These are phyloP conservation scores for Gadopsis marmoratus DNA, from an alignment of 2,797 vertebrate species.

Conservation along the genomic window DNA sequence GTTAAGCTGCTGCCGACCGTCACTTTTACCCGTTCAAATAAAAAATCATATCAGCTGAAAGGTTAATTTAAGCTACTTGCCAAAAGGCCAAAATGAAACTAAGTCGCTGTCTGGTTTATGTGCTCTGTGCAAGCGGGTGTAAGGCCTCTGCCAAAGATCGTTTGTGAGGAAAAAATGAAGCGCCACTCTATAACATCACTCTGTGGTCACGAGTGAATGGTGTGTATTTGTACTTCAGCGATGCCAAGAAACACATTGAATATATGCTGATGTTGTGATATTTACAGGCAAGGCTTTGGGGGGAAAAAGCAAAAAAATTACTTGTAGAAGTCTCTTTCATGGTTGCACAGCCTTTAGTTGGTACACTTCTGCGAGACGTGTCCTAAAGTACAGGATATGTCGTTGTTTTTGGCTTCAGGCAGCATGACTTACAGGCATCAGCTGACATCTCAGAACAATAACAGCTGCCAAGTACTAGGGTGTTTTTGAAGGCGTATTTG, in stretches of 20 bases:
- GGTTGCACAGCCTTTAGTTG: conserved; percentile 1
- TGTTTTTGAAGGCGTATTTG: conserved; percentile 3
- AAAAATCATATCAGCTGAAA: not conserved
- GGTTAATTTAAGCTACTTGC: not conserved
- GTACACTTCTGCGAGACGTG: not conserved
- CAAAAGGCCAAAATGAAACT: not conserved
- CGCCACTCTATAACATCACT: not conserved
- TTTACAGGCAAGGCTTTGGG: not conserved
- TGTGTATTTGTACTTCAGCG: not conserved
- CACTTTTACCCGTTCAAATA: not conserved
- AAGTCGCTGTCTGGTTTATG: not conserved
- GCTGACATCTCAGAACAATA: conserved; percentile 28
- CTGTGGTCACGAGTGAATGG: not conserved
- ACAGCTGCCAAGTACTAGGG: conserved; percentile 13
- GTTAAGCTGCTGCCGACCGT: not conserved
- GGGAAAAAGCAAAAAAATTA: not conserved
- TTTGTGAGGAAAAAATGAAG: not conserved
- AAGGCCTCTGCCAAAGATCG: not conserved
- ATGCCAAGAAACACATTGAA: not conserved
- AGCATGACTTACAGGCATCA: conserved; percentile 23
- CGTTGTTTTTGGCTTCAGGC: conserved; percentile 28
- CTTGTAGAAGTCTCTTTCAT: conserved; percentile 9
- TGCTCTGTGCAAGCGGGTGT: not conserved
- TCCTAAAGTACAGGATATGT: not conserved
- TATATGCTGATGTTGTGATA: not conserved